Base-by-base conservation (phyloP, 2,113 vertebrate species). In the Apeltes quadracus region DNA sequence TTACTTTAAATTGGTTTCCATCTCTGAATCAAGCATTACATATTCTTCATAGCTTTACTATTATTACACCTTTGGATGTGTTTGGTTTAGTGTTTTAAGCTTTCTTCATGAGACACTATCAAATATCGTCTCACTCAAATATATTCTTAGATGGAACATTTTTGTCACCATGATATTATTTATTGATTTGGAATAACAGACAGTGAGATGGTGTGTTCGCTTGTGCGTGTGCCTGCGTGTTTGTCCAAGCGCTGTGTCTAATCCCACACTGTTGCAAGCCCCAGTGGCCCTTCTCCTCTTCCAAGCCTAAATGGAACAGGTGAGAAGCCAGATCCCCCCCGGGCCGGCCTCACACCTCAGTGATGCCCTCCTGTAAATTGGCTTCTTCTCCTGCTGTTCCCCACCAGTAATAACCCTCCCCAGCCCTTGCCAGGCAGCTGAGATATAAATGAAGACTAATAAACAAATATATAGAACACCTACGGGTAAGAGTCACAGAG, bases 391-490 rank as follows among this genome's bases (percentile, higher is more conserved):
- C 76, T 62, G 69, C 81, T 78, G 87, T 88, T 89, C 84, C 78
- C 79, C 75, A 84, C 59, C 87, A 86, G 82, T 89, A 88, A 89
- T 90, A 83, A 85, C 74, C 71, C 82, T 84, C 87, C 85, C 69
- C 63, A 73, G 59, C 61, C 78, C 59, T 65, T 72, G 50, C 61
- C 76, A 82, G 59, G 53, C 72, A 81, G 65, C 76, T 70, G 36
- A 82, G 74, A 51, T 84, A 83, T 87, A 72, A 79, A 88, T 84
- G 74, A 73, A 88, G 82, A 89, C 78, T 88, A 88, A 90, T 82
- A 84, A 88, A 86, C 70, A 90, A 88, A 90, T 85, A 90, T 70
- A 89, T 64, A 57, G 39, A 83, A 87, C 50, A 55, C 75, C 78
- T 56, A 13, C 56, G 79, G 66, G 69, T 25, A 44, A 75, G 48